Conservation (phyloP, 2,113 vertebrate species). For the Aptenodytes forsteri region DNA sequence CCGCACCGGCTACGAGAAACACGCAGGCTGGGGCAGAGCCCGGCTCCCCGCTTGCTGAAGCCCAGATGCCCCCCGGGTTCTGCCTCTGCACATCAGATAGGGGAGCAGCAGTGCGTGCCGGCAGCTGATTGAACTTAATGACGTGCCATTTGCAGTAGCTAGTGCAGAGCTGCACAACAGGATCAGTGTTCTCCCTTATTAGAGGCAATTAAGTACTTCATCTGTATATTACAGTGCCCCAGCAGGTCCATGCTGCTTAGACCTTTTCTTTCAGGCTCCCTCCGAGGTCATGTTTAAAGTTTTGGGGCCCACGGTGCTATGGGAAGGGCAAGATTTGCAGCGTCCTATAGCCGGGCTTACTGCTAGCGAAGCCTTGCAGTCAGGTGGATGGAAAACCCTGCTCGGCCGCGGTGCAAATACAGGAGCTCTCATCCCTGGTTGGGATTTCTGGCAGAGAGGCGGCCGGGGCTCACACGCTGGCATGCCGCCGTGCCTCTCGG, state of each 20-base stretch:
- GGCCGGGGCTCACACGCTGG: neutral
- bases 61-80: neutral
- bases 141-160: rapidly evolving
- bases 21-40: neutral
- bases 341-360: rapidly evolving
- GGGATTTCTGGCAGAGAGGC: neutral
- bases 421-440: neutral
- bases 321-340: neutral
- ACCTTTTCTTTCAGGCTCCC: neutral
- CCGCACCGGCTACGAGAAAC: rapidly evolving
- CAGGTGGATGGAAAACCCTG: neutral
- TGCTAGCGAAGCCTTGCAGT: neutral
- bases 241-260: neutral
- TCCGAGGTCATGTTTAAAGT: neutral
- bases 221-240: rapidly evolving
- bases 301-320: neutral
- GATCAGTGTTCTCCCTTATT: rapidly evolving
- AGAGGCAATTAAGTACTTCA: neutral
- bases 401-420: rapidly evolving
- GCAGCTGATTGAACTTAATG: neutral
- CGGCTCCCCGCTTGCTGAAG: neutral
- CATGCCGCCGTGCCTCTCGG: neutral
- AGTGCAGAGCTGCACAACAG: neutral
- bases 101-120: neutral
- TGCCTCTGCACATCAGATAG: rapidly evolving